These are phyloP conservation scores for Chaetogeoica ovagalla DNA, from an alignment of 2,888 invertebrate species.

Conservation along the genomic window DNA sequence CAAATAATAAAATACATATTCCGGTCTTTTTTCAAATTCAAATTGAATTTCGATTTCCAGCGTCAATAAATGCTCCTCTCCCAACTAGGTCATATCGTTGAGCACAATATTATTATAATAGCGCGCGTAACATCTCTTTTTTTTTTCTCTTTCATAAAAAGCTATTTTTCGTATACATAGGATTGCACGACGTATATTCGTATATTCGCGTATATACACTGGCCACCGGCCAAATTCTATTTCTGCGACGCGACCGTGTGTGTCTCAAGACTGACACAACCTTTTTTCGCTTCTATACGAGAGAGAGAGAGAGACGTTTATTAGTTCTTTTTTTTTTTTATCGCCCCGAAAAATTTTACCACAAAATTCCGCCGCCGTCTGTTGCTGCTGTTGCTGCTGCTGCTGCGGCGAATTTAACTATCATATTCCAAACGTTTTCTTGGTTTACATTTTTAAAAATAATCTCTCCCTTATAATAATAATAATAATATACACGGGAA, in stretches of 20 bases:
- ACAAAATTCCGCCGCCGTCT: constrained; percentile 7
- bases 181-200: background rate
- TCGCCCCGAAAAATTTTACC: background rate
- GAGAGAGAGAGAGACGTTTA: constrained; percentile 31
- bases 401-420: constrained; percentile 1
- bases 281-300: constrained; percentile 35
- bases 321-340: constrained; percentile 25
- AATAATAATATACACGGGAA: no score
- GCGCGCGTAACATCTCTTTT: constrained; percentile 10
- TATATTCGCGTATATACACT: background rate
- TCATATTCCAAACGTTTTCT: background rate
- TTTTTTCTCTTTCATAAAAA: constrained; percentile 31
- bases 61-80: constrained; percentile 10
- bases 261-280: constrained; percentile 41
- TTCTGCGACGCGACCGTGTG: constrained; percentile 39
- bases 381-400: no score
- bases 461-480: background rate
- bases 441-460: no score
- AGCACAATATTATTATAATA: background rate
- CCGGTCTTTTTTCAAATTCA: background rate
- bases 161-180: background rate
- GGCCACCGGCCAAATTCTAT: constrained; percentile 39
- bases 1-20: background rate
- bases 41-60: background rate
- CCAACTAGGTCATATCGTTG: constrained; percentile 31